Conservation (phyloP, 2,113 vertebrate species). For the Serilophus lunatus region DNA sequence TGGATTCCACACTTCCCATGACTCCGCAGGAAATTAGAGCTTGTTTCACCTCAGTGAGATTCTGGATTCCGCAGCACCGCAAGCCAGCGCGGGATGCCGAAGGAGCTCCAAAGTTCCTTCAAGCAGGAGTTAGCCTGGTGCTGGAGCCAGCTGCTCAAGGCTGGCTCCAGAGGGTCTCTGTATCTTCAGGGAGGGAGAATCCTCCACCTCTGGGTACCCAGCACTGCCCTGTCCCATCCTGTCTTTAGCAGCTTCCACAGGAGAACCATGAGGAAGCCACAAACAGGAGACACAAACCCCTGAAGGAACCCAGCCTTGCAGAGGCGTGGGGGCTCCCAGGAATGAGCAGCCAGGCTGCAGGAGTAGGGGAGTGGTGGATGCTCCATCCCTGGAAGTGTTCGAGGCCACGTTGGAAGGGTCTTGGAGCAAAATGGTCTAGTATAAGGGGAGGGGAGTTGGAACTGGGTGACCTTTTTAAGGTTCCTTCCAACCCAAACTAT, state of each 20-base stretch:
- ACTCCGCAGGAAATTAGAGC: neutral
- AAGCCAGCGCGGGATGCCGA: neutral
- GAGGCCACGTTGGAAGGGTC: neutral
- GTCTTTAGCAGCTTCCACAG: neutral
- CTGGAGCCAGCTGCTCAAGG: neutral
- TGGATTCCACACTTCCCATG: no score
- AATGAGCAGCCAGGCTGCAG: neutral
- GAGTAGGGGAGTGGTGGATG: neutral
- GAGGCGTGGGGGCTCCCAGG: neutral
- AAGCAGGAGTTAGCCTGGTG: neutral
- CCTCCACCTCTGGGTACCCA: neutral
- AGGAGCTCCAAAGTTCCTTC: neutral
- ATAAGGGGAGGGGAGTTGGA: neutral
- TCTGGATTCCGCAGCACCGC: neutral
- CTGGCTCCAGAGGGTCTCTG: neutral
- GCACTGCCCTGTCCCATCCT: neutral
- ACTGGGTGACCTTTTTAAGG: neutral
- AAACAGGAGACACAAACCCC: neutral
- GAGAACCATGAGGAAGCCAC: neutral
- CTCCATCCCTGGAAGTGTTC: neutral
- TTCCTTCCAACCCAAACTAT: neutral
- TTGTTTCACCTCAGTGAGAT: accelerated
- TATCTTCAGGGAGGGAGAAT: neutral
- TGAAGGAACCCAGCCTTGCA: neutral
- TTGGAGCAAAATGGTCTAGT: neutral